These are phyloP conservation scores for Lycophotia porphyrea DNA, from an alignment of 2,888 invertebrate genomes.

Conservation along the genomic window DNA sequence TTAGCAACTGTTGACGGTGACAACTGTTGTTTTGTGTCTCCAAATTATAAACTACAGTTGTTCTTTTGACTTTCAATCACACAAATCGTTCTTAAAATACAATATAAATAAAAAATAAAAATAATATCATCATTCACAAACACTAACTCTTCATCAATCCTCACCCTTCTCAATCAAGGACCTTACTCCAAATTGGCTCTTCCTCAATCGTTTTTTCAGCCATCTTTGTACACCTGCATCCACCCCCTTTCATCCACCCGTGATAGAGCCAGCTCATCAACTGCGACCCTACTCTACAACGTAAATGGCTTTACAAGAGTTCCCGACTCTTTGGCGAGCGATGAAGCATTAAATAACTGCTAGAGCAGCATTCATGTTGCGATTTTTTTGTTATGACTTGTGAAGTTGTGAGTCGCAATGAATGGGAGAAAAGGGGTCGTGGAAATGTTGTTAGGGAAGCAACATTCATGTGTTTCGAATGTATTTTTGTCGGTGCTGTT, in stretches of 20 bases:
- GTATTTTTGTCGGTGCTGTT: background rate
- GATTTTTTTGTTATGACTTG: constrained; percentile 59
- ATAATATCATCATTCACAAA: background rate
- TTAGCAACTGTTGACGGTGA: background rate
- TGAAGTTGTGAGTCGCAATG: constrained; percentile 13
- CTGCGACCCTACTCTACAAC: constrained; percentile 77
- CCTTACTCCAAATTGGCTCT: constrained; percentile 34
- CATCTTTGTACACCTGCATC: constrained; percentile 61
- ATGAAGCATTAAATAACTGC: constrained; percentile 85
- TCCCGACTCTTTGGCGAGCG: constrained; percentile 80
- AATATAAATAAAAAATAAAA: too few species aligned
- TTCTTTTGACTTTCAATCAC: background rate
- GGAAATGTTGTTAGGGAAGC: constrained; percentile 3
- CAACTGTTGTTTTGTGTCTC: background rate
- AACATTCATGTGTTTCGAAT: background rate
- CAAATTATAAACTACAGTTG: background rate
- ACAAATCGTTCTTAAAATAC: too few species aligned
- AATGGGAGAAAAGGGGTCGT: constrained; percentile 1
- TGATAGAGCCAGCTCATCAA: constrained; percentile 77
- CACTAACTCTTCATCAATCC: background rate
- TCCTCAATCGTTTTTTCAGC: constrained; percentile 25
- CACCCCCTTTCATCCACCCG: constrained; percentile 52
- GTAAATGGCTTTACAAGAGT: constrained; percentile 80
- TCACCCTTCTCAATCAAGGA: constrained; percentile 47
- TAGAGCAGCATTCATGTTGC: constrained; percentile 76